Conservation (phyloP, 2,113 vertebrate species). For the Tragulus kanchil region DNA sequence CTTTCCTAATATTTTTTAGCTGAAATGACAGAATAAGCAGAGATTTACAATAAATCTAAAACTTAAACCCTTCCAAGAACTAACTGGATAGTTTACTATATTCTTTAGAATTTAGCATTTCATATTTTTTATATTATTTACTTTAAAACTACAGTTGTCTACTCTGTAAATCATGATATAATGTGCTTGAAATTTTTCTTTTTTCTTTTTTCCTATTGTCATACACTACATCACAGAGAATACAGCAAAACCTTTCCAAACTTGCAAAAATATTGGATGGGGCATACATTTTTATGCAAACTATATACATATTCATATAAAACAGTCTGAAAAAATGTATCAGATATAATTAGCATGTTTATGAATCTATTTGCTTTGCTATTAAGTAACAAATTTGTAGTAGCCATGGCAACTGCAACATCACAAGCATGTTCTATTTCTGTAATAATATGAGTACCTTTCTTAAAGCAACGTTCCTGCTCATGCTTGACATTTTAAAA, state of each 20-base stretch:
- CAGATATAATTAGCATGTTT: conserved; percentile 93
- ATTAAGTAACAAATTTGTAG: conserved; percentile 93
- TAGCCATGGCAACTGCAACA: conserved; percentile 92
- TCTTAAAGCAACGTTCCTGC: conserved; percentile 90
- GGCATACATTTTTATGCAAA: conserved; percentile 88
- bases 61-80: background rate
- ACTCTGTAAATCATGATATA: conserved; percentile 73
- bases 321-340: conserved; percentile 90
- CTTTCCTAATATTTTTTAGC: conserved; percentile 66
- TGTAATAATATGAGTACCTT: conserved; percentile 90
- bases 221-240: conserved; percentile 74
- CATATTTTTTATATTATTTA: conserved; percentile 69
- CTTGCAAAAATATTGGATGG: conserved; percentile 86
- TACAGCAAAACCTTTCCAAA: conserved; percentile 81
- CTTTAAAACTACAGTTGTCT: conserved; percentile 52
- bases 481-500: conserved; percentile 86
- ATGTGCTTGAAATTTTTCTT: conserved; percentile 69
- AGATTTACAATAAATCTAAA: conserved; percentile 46
- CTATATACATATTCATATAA: conserved; percentile 91
- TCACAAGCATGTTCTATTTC: conserved; percentile 91
- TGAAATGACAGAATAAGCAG: conserved; percentile 15
- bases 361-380: conserved; percentile 93
- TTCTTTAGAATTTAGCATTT: conserved; percentile 61
- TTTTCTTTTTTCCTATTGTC: conserved; percentile 64
- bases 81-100: background rate